Base-by-base conservation (phyloP, 2,113 vertebrate genomes). In the Trinectes maculatus region DNA sequence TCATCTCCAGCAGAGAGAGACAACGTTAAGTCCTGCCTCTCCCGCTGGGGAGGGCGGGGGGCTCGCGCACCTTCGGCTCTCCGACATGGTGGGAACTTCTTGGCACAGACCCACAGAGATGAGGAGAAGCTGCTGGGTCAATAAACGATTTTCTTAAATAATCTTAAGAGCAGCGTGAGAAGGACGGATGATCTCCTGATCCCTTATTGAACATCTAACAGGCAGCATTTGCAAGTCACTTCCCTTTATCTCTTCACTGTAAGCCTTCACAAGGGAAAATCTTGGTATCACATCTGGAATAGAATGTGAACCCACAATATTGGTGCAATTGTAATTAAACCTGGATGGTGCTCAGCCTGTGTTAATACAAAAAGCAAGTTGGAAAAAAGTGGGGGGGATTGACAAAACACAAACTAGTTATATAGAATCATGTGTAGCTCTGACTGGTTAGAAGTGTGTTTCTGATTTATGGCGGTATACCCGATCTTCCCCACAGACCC, bases 401-500 rank as follows among this genome's bases (percentile, higher is more conserved):
- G n/a, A n/a, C n/a, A n/a, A n/a, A n/a, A n/a, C n/a, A n/a, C n/a
- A n/a, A n/a, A n/a, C n/a, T n/a, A n/a, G 10, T 8, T 6, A 11
- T 3, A 28, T 5, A 10, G 36, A 18, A 19, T 18, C 24, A 12
- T 2, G 8, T 51, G 11, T 1, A 21, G 22, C 24, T 44, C 26
- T 21, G 19, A 42, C 8, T n/a, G n/a, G 42, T 29, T 29, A n/a
- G 36, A 51, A 13, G 21, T 39, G 3, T 63, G 22, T 44, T 33
- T 60, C 40, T 40, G 5, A 3, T 55, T 34, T 24, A 1, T 31
- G 13, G 13, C 6, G 26, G 36, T 79, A 0, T 89, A 97, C 96
- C 95, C 89, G 89, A 48, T 92, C 19, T 0, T 94, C 89, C 3
- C 92, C 93, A 43, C 85, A 95, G 77, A 91, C 87, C 95, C 95